These are phyloP conservation scores for Pipra filicauda DNA, from an alignment of 2,113 vertebrate genomes.

Conservation along the genomic window DNA sequence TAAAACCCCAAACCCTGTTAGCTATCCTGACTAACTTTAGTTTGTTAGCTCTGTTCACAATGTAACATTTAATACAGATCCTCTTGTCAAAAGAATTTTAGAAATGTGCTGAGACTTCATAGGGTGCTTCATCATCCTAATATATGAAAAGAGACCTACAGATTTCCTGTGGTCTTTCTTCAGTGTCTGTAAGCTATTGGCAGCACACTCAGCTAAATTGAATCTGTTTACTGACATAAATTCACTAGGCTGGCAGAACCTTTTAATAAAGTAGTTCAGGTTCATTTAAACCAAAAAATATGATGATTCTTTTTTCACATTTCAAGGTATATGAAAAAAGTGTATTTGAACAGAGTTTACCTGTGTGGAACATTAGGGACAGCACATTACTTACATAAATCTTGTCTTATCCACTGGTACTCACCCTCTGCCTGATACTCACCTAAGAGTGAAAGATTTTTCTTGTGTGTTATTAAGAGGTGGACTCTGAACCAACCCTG, in stretches of 20 bases:
- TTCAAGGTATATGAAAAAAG: neutral
- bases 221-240: neutral
- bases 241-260: neutral
- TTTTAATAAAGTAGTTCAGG: neutral
- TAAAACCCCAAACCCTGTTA: neutral
- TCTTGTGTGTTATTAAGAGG: neutral
- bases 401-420: neutral
- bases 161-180: neutral
- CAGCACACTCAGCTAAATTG: neutral
- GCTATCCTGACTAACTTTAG: neutral
- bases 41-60: neutral
- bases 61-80: neutral
- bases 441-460: neutral
- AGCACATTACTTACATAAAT: neutral
- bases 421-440: neutral
- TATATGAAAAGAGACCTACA: neutral
- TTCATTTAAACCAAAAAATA: neutral
- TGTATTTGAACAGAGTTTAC: neutral
- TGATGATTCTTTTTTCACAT: neutral
- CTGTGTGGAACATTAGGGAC: neutral
- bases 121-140: neutral
- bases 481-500: neutral
- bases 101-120: neutral
- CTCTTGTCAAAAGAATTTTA: neutral
- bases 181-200: neutral